Evolutionary conservation across 2,113 vertebrate genomes (phyloP), one percentile per base, ranked within the genome.

Genomic region (Tragelaphus scriptus): DNA sequence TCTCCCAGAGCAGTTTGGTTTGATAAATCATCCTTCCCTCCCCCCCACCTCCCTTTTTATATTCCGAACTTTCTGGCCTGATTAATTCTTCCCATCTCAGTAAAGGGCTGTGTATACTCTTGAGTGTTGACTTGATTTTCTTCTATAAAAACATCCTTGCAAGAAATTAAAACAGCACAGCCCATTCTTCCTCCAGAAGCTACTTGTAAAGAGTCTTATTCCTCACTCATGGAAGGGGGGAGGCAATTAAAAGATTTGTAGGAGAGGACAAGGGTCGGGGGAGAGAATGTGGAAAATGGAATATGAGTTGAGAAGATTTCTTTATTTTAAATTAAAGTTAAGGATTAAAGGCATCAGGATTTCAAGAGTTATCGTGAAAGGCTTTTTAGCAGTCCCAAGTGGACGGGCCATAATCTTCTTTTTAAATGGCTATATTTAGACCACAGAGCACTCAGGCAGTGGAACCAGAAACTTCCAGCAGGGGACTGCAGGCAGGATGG

Each of bases 271-370:
- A 17, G 1, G 96, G 77, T 0, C 0, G 90, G 81, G 75, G 87
- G 96, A 97, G 96, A 96, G 97, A 97, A 89, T 92, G 96, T 94
- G 86, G 84, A 85, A 85, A 91, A 95, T 47, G 91, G 91, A 93
- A 98, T 90, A 95, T 32, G 19, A 97, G 97, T 97, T 97, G 98
- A 98, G 98, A 98, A 98, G 98, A 98, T 98, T 98, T 98, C 99
- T 99, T 99, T 98, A 98, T 98, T 99, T 99, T 99, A 99, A 99
- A 99, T 99, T 99, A 99, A 99, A 98, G 98, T 99, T 98, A 97
- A 98, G 98, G 98, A 99, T 99, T 99, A 99, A 98, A 98, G 98
- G 98, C 98, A 98, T 97, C 90, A 93, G 95, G 97, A 98, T 98
- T 98, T 98, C 98, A 96, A 97, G 98, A 98, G 98, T 98, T 98